Evolutionary conservation across 2,113 vertebrate genomes (phyloP).

Genomic region (Phylloscopus whistleri): DNA sequence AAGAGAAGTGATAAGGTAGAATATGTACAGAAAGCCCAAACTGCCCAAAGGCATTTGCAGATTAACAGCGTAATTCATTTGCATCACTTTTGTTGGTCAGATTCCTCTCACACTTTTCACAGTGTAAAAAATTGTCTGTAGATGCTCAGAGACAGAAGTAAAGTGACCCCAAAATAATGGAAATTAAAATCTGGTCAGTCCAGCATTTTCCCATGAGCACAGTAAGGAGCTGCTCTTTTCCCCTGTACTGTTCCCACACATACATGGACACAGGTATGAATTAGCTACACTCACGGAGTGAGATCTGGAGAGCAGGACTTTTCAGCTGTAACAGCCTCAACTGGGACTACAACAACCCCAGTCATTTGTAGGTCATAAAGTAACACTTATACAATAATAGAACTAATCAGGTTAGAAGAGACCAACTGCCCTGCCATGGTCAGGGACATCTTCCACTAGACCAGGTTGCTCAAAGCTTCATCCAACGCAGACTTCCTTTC

Average conservation of each 20-base stretch:
- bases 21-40: background rate
- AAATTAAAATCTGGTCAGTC: background rate
- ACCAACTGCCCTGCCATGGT: background rate
- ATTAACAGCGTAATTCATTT: background rate
- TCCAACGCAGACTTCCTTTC: background rate
- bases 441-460: background rate
- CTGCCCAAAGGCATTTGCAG: background rate
- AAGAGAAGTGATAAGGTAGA: background rate
- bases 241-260: rapidly evolving
- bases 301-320: background rate
- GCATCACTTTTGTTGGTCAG: background rate
- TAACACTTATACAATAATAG: background rate
- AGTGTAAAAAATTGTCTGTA: background rate
- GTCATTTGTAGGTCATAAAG: background rate
- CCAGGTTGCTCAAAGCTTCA: background rate
- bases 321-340: background rate
- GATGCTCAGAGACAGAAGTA: background rate
- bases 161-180: background rate
- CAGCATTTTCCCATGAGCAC: background rate
- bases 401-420: background rate
- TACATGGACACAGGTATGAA: background rate
- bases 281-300: background rate
- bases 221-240: background rate
- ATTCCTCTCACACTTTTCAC: background rate
- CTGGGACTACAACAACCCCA: too few species aligned